These are phyloP conservation scores for Dermolepida albohirtum DNA, from an alignment of 2,888 invertebrate species.

Conservation along the genomic window DNA sequence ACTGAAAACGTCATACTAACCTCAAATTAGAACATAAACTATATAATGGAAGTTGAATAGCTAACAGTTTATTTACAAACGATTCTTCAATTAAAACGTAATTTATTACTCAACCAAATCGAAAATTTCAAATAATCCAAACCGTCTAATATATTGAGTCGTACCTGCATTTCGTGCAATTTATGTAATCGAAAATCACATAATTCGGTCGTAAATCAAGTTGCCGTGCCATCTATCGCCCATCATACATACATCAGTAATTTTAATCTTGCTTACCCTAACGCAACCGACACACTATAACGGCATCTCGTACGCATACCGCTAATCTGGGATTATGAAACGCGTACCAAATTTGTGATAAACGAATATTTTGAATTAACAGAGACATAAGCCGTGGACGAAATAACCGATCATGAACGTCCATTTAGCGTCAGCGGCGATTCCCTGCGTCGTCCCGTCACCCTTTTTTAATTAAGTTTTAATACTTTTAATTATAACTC, in stretches of 20 bases:
- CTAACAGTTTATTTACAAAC: too few species aligned
- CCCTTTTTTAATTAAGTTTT: constrained; percentile 29
- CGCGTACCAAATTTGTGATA: constrained; percentile 12
- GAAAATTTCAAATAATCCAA: too few species aligned
- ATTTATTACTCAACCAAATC: too few species aligned
- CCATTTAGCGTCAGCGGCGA: not conserved
- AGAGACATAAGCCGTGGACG: constrained; percentile 2
- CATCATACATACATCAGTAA: constrained; percentile 6
- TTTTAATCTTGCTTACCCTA: constrained; percentile 11
- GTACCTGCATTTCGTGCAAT: too few species aligned
- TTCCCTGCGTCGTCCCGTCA: constrained; percentile 1
- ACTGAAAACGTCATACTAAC: too few species aligned
- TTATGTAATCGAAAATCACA: constrained; percentile 4
- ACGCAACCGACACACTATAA: not conserved
- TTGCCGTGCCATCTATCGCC: constrained; percentile 5
- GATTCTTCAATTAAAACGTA: too few species aligned
- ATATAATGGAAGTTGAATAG: too few species aligned
- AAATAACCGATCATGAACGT: not conserved
- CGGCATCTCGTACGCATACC: not conserved
- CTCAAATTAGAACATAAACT: too few species aligned
- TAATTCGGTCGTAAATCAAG: constrained; percentile 17
- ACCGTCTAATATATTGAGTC: too few species aligned
- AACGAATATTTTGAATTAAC: constrained; percentile 8
- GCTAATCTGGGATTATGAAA: constrained; percentile 7
- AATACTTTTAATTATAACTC: constrained; percentile 10